phyloP scores from a whole-genome alignment of 2,113 vertebrate genomes.

The Craseonycteris thonglongyai region DNA sequence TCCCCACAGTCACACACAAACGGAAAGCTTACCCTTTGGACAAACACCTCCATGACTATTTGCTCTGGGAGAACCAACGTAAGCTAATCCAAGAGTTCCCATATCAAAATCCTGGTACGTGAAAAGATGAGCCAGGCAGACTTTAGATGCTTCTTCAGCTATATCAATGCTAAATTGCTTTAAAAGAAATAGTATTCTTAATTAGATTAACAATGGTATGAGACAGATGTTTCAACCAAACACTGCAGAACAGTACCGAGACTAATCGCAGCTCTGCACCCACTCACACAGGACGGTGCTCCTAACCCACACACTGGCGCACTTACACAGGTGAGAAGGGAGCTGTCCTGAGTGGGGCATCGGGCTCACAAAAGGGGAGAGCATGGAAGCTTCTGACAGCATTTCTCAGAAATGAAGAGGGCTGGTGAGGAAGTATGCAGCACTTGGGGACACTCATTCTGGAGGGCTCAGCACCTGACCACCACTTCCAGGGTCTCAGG shows the following conservation, averaged over 20 bases:
- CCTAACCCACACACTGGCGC: too few relatives aligned
- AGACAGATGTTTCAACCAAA: neutral
- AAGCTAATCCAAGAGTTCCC: constrained; percentile 95
- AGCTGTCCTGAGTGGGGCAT: too few relatives aligned
- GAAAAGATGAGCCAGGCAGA: constrained; percentile 98
- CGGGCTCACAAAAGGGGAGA: neutral
- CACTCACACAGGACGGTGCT: fast-evolving
- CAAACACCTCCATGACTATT: constrained; percentile 95
- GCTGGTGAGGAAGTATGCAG: neutral
- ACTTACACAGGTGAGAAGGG: neutral
- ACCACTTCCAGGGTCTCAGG: neutral
- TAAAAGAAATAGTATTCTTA: neutral
- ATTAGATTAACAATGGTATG: neutral
- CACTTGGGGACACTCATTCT: too few relatives aligned
- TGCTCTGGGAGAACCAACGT: constrained; percentile 91
- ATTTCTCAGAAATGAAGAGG: neutral
- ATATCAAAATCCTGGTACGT: constrained; percentile 98
- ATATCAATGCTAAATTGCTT: constrained; percentile 98
- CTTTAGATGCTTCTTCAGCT: constrained; percentile 89
- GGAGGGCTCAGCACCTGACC: too few relatives aligned
- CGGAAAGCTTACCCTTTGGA: constrained; percentile 85
- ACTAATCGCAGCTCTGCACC: fast-evolving
- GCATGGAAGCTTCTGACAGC: neutral
- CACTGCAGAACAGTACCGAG: neutral
- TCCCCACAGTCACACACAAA: neutral